Percentiles rank a stretch among this genome's conserved stretches.
These are phyloP conservation scores for Entomyzon cyanotis DNA, from an alignment of 2,113 vertebrate species.

Conservation along the genomic window DNA sequence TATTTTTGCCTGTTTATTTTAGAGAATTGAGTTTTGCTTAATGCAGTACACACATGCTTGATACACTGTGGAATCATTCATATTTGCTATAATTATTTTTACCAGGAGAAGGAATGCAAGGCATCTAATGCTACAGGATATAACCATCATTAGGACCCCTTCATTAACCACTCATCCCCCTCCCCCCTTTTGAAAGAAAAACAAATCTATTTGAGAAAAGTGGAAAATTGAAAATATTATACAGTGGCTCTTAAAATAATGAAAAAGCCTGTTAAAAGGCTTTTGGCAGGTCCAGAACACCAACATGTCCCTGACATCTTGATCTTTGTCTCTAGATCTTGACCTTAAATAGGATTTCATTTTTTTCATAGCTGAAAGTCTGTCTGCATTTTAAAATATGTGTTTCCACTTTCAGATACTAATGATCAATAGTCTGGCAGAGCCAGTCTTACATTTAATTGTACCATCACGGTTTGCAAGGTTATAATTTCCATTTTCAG, in stretches of 20 bases:
- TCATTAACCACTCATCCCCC: neutral
- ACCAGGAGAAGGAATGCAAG: neutral
- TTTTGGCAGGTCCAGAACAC: neutral
- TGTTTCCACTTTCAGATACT: neutral
- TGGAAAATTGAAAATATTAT: neutral
- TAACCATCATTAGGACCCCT: neutral
- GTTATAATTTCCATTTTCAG: conserved; percentile 34
- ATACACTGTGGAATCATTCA: neutral
- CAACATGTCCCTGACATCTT: neutral
- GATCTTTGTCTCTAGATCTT: neutral
- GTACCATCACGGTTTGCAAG: neutral
- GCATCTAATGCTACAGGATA: neutral
- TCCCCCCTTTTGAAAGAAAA: neutral
- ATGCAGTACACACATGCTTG: neutral
- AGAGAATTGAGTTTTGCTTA: neutral
- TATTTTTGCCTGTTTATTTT: neutral
- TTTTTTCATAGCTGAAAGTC: neutral
- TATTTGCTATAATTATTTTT: neutral
- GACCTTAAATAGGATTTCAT: neutral
- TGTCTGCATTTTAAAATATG: neutral
- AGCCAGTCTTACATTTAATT: conserved; percentile 8
- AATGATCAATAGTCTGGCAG: neutral
- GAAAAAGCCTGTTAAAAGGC: neutral
- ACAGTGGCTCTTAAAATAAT: neutral
- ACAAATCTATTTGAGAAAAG: neutral